These are phyloP conservation scores for Hippocampus kuda DNA, from an alignment of 2,797 vertebrate genomes.

Conservation along the genomic window DNA sequence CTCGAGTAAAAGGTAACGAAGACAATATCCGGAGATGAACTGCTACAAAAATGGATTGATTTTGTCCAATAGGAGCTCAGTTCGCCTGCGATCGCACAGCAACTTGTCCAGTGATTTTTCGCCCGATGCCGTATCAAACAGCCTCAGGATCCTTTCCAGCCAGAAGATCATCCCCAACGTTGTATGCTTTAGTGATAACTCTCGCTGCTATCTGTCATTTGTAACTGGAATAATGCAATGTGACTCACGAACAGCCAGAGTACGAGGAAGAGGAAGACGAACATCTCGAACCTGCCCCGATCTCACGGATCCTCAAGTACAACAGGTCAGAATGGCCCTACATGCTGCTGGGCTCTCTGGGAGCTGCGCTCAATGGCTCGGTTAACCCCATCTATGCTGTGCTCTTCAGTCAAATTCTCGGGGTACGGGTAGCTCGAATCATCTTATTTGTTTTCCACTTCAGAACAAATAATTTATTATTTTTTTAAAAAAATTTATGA, in stretches of 20 bases:
- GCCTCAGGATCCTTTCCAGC: conserved; percentile 19
- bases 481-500: conserved; percentile 13
- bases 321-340: conserved; percentile 75
- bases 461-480: conserved; percentile 12
- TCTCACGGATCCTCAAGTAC: conserved; percentile 71
- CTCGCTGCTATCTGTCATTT: background rate
- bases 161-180: conserved; percentile 9
- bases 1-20: conserved; percentile 50
- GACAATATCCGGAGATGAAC: background rate
- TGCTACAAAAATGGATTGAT: background rate
- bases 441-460: background rate
- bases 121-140: conserved; percentile 38
- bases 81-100: conserved; percentile 54
- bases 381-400: conserved; percentile 70
- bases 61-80: conserved; percentile 44
- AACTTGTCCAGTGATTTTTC: conserved; percentile 42
- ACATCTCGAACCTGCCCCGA: conserved; percentile 49
- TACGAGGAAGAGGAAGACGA: conserved; percentile 38
- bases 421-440: conserved; percentile 51
- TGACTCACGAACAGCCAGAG: conserved; percentile 22
- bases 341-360: conserved; percentile 70
- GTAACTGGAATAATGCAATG: background rate
- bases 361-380: conserved; percentile 69
- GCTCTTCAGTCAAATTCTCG: conserved; percentile 74
- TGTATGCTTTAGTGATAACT: conserved; percentile 18